Conservation (phyloP, 2,888 invertebrate genomes). For the Cactoblastis cactorum region DNA sequence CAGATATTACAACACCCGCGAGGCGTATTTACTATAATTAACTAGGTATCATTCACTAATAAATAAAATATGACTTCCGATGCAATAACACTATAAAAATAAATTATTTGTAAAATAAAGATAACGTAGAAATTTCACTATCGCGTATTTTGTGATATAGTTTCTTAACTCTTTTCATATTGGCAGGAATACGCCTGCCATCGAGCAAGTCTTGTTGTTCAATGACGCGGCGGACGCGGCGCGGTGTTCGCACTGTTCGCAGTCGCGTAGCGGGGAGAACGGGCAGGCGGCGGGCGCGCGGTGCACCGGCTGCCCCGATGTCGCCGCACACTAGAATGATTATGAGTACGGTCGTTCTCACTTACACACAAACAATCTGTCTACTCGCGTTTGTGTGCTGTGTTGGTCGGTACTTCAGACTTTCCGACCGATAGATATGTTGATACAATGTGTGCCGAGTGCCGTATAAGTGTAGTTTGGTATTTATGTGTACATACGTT, state of each 20-base stretch:
- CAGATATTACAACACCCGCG: conserved; percentile 58
- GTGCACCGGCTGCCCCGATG: conserved; percentile 77
- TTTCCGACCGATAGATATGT: conserved; percentile 40
- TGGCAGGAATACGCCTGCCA: conserved; percentile 76
- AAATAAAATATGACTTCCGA: conserved; percentile 70
- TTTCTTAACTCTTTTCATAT: conserved; percentile 73
- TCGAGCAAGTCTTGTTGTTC: conserved; percentile 78
- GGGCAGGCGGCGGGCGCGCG: conserved; percentile 53
- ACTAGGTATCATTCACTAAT: conserved; percentile 71
- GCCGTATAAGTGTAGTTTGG: conserved; percentile 45
- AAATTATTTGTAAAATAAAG: conserved; percentile 69
- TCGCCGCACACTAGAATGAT: conserved; percentile 59
- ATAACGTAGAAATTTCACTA: conserved; percentile 74
- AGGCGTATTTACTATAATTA: conserved; percentile 68
- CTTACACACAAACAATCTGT: conserved; percentile 61
- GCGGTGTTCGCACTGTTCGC: conserved; percentile 73
- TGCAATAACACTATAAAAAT: conserved; percentile 75
- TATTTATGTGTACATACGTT: conserved; percentile 51
- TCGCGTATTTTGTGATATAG: conserved; percentile 72
- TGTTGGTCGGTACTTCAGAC: conserved; percentile 47
- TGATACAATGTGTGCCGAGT: conserved; percentile 52
- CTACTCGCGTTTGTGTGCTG: conserved; percentile 69
- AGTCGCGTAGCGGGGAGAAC: conserved; percentile 73
- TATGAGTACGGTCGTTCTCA: conserved; percentile 46
- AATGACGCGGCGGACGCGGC: conserved; percentile 75